Evolutionary conservation across 2,113 vertebrate genomes (phyloP), one percentile per base, ranked within the genome.

Genomic region (Centropus unirufus): DNA sequence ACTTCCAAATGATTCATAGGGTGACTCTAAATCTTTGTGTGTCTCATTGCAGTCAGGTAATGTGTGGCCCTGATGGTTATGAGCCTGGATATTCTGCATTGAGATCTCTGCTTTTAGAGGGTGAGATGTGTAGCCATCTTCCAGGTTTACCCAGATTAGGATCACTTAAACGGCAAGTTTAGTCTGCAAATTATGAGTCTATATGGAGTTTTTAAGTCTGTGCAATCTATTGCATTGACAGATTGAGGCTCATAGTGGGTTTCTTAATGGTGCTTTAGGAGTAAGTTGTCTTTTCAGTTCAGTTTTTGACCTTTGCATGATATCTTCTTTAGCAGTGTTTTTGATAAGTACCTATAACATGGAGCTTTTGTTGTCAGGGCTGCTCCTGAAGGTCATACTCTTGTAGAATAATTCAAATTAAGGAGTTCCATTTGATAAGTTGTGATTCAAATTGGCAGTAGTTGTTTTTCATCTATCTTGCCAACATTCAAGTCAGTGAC

Each of bases 121-220:
- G 24, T 27, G 19, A 44, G 44, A 12, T 0, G 2, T 32, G 46
- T 70, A 69, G 6, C 4, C 10, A 61, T 69, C 22, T 77, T 40
- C 21, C 20, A 44, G 49, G 11, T 52, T 73, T 46, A 10, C 12
- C 40, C 2, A 1, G 14, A 32, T 83, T 51, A 54, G 30, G 20
- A 34, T 54, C 2, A 3, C 55, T 69, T 57, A 66, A 49, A 62
- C 55, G 13, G 1, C 1, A 7, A 13, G 13, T 69, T 64, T n/a
- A 62, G 32, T 74, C 30, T n/a, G 1, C 19, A 27, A 78, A 2
- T 58, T 57, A 14, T 19, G 44, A 75, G 17, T 26, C 40, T 79
- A 1, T 26, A 21, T 0, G 4, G 52, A 47, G 19, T n/a, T 79
- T 4, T 62, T 2, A 62, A 44, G 23, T 15, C 21, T 32, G 3